Conservation (phyloP, 2,113 vertebrate genomes). For the Columba livia region DNA sequence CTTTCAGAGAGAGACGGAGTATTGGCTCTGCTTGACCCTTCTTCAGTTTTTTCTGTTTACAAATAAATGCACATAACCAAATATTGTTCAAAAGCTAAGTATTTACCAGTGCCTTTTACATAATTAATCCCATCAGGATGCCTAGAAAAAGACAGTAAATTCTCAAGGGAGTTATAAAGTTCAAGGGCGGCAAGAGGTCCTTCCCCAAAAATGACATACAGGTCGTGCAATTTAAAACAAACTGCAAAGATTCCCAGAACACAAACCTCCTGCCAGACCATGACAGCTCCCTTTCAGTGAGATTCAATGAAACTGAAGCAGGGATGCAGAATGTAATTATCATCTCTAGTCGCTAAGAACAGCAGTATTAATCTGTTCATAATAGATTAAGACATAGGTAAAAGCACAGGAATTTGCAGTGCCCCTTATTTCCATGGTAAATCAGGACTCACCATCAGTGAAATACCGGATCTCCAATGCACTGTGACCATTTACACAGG, state of each 20-base stretch:
- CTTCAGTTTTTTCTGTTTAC: not conserved
- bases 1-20: not conserved
- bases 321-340: not conserved
- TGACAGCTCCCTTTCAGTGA: not conserved
- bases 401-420: not conserved
- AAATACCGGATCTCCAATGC: not conserved
- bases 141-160: not conserved
- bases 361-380: not conserved
- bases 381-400: not conserved
- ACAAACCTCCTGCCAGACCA: not conserved
- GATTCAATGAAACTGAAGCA: not conserved
- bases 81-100: not conserved
- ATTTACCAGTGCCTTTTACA: not conserved
- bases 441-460: not conserved
- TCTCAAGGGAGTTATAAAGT: not conserved
- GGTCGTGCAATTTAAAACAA: not conserved
- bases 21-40: not conserved
- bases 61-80: not conserved
- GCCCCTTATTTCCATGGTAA: not conserved
- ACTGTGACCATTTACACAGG: not conserved
- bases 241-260: not conserved
- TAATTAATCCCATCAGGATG: not conserved
- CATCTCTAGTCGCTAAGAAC: not conserved
- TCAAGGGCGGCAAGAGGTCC: not conserved
- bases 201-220: not conserved